Evolutionary conservation across 2,113 vertebrate species (phyloP).

Genomic region (Galbula dea): DNA sequence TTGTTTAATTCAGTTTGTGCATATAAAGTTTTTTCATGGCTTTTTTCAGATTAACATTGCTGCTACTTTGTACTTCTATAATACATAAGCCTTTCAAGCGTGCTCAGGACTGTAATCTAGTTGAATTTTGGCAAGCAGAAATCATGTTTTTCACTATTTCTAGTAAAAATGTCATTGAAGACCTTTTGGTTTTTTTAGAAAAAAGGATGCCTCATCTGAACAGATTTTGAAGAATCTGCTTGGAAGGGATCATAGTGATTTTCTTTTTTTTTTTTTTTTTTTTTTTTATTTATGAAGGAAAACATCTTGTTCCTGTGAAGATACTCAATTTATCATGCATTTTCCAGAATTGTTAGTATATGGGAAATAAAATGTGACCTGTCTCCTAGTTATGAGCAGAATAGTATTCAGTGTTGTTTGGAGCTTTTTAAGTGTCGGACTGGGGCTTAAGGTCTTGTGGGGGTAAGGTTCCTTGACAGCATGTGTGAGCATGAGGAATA

Average conservation of each 20-base stretch:
- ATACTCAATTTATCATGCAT: not conserved
- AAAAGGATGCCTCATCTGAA: conserved; percentile 36
- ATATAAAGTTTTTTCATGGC: not conserved
- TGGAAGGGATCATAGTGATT: not conserved
- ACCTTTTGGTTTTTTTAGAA: conserved; percentile 5
- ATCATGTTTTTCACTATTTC: conserved; percentile 26
- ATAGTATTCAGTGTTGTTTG: not conserved
- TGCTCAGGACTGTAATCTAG: not conserved
- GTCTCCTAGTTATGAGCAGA: not conserved
- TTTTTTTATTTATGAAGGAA: not conserved
- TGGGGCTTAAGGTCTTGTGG: not conserved
- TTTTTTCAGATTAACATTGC: not conserved
- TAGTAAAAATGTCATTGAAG: conserved; percentile 34
- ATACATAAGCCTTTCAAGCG: not conserved
- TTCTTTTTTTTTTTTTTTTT: not conserved
- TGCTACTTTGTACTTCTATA: not conserved
- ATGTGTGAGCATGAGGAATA: not conserved
- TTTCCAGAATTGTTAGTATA: not conserved
- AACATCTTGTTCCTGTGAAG: conserved; percentile 57
- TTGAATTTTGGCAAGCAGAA: conserved; percentile 25
- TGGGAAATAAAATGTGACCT: not conserved
- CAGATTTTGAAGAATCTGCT: conserved; percentile 64
- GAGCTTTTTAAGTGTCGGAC: not conserved
- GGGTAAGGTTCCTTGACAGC: not conserved
- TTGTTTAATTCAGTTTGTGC: not conserved